phyloP scores from a whole-genome alignment of 2,888 invertebrate genomes.

The Hypercompe scribonia region DNA sequence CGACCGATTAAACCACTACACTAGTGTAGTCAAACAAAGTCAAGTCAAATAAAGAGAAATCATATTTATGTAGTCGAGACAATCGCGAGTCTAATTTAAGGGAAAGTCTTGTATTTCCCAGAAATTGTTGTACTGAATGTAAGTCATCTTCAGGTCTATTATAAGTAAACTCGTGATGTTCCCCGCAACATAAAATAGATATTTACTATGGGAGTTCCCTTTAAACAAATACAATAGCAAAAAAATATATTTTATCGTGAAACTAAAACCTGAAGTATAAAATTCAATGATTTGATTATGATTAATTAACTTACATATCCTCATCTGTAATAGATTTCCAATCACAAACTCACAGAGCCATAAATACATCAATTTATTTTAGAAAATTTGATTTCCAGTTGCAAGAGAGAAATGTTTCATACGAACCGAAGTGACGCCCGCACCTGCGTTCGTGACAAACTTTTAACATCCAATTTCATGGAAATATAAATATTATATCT shows the following conservation, averaged over 20 bases:
- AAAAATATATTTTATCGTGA: background rate
- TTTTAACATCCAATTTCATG: slow-evolving; percentile 61
- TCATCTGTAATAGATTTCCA: slow-evolving; percentile 47
- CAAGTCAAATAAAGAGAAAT: too few species aligned
- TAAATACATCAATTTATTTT: slow-evolving; percentile 72
- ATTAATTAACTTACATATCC: background rate
- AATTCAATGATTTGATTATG: background rate
- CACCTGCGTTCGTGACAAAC: slow-evolving; percentile 73
- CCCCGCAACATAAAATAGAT: too few species aligned
- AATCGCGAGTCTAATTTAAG: too few species aligned
- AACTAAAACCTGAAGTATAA: background rate
- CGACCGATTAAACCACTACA: too few species aligned
- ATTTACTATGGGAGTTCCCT: too few species aligned
- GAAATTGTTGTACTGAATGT: too few species aligned
- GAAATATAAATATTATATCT: slow-evolving; percentile 35
- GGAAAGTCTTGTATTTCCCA: too few species aligned
- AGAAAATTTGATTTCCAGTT: slow-evolving; percentile 74
- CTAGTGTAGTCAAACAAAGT: too few species aligned
- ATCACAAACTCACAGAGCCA: slow-evolving; percentile 57
- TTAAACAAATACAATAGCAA: too few species aligned
- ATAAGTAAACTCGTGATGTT: too few species aligned
- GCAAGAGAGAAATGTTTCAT: slow-evolving; percentile 76
- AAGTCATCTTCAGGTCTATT: too few species aligned
- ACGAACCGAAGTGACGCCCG: slow-evolving; percentile 69
- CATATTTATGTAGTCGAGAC: too few species aligned